Evolutionary conservation across 2,888 invertebrate genomes (phyloP), one percentile per base, ranked within the genome.

Genomic region (Agrotis puta): DNA sequence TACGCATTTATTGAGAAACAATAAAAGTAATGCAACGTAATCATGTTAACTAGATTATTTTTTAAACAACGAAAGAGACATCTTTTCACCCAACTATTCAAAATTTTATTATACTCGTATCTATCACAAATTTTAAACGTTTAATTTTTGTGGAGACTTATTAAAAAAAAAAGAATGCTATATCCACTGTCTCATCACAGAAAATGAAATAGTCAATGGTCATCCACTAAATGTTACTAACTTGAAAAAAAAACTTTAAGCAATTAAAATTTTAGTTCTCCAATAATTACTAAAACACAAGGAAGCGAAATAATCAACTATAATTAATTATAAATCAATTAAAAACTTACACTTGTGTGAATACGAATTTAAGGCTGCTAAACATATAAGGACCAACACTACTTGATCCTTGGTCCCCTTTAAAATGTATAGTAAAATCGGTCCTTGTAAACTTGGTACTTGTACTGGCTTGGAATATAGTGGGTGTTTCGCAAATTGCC

Each of bases 301-400:
- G 57, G 58, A 75, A 68, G 48, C 45, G 51, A 79, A 84, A 74
- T 75, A 75, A 78, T 80, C 27, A 72, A 74, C 78, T 66, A 86
- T 84, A 85, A 87, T 90, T 87, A 87, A 87, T 88, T 85, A 82
- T 84, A 88, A 89, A 88, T 91, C 90, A 92, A 91, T 92, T 92
- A 91, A 91, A 92, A 90, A 92, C 87, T 89, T 88, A 89, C 92
- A 89, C 86, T 82, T 80, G 76, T 83, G 82, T 88, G 87, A 85
- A 83, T 88, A 79, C 85, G 84, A 87, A 91, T 90, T 89, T 90
- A 89, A 90, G 86, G 81, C 75, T 75, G 66, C 66, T 81, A 74
- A 72, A 82, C 75, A 79, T 75, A 63, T 20, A 9, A 50, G 0
- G 33, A 63, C 91, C 87, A 89, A 9, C 47, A 4, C 81, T 77